Evolutionary conservation across 2,888 invertebrate genomes (phyloP).

Genomic region (Ephialtes manifestator): DNA sequence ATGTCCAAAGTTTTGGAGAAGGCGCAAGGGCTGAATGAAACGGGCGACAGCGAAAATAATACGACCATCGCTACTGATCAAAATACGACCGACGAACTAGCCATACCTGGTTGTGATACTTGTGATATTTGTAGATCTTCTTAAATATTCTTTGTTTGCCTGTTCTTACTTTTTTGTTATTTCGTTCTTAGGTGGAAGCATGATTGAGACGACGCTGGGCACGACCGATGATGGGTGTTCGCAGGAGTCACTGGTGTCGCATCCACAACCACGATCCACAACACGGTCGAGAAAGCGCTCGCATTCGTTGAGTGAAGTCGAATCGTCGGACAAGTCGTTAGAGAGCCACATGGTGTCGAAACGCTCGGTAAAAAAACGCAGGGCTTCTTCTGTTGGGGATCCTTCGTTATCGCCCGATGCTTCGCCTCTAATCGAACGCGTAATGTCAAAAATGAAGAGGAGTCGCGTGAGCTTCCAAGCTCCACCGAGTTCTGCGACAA

Average conservation of each 20-base stretch:
- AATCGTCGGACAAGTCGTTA: background rate
- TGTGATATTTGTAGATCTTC: background rate
- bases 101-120: background rate
- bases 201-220: background rate
- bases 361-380: background rate
- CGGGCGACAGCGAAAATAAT: constrained; percentile 1
- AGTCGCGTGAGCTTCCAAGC: too few species aligned
- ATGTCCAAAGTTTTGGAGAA: constrained; percentile 72
- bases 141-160: background rate
- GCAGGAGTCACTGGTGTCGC: background rate
- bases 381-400: background rate
- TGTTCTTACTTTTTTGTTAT: background rate
- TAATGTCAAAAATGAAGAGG: too few species aligned
- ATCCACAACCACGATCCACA: background rate
- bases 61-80: background rate
- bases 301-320: background rate
- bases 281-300: background rate
- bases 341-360: background rate
- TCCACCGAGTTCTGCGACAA: too few species aligned
- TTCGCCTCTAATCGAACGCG: background rate
- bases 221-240: background rate
- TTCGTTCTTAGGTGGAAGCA: background rate
- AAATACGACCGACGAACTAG: background rate
- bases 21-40: constrained; percentile 51
- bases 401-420: background rate